Conservation (phyloP, 2,797 vertebrate species). For the Notolepis coatsorum region DNA sequence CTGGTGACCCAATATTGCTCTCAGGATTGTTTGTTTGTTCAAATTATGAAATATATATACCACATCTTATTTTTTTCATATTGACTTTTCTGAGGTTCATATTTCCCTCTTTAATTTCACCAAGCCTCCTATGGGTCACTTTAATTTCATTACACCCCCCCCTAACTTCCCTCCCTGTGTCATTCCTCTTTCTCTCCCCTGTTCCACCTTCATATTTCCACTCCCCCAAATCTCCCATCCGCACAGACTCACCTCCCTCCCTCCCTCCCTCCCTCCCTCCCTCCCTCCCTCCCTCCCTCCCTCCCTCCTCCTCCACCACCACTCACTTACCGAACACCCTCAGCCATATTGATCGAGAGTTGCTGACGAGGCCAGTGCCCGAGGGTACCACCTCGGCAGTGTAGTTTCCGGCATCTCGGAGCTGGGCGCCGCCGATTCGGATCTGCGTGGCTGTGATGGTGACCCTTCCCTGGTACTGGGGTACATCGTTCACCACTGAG, state of each 20-base stretch:
- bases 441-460: slow-evolving; percentile 72
- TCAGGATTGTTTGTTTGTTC: no score
- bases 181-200: slow-evolving; percentile 46
- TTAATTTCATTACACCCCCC: slow-evolving; percentile 74
- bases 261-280: background rate
- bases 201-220: slow-evolving; percentile 47
- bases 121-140: slow-evolving; percentile 64
- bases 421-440: slow-evolving; percentile 56
- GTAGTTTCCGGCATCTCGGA: slow-evolving; percentile 76
- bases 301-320: background rate
- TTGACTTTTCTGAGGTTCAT: background rate
- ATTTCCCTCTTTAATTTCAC: slow-evolving; percentile 54
- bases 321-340: slow-evolving; percentile 78
- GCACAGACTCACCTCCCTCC: background rate
- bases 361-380: slow-evolving; percentile 35
- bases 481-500: background rate
- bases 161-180: slow-evolving; percentile 34
- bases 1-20: no score
- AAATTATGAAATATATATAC: no score
- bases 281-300: no score
- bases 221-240: slow-evolving; percentile 43
- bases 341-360: slow-evolving; percentile 67
- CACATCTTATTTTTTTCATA: no score
- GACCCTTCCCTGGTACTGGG: slow-evolving; percentile 72
- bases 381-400: slow-evolving; percentile 66